Evolutionary conservation across 2,113 vertebrate species (phyloP).

Genomic region (Embiotoca jacksoni): DNA sequence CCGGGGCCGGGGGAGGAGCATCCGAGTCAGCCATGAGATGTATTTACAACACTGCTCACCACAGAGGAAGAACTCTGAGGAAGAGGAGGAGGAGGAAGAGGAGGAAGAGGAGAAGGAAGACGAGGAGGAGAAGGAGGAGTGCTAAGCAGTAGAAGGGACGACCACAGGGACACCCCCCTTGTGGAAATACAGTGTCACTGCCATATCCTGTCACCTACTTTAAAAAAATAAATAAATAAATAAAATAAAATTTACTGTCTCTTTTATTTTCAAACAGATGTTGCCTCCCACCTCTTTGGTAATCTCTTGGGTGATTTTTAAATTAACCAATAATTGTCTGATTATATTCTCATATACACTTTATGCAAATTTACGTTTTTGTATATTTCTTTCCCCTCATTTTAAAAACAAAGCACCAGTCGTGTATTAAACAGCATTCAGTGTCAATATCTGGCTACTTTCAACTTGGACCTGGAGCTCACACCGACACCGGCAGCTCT

Average conservation of each 20-base stretch:
- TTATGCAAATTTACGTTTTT: slow-evolving; percentile 53
- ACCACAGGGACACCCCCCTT: slow-evolving; percentile 65
- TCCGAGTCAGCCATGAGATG: slow-evolving; percentile 56
- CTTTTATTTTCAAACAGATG: slow-evolving; percentile 35
- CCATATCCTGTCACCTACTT: slow-evolving; percentile 13
- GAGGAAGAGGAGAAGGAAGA: slow-evolving; percentile 28
- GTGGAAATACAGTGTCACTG: slow-evolving; percentile 65
- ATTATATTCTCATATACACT: slow-evolving; percentile 30
- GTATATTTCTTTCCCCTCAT: slow-evolving; percentile 26
- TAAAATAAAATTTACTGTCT: too few species aligned
- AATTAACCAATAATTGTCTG: slow-evolving; percentile 50
- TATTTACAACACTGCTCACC: slow-evolving; percentile 75
- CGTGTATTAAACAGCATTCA: slow-evolving; percentile 60
- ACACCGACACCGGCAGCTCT: slow-evolving; percentile 29
- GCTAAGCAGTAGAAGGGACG: slow-evolving; percentile 33
- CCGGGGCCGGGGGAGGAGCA: slow-evolving; percentile 41
- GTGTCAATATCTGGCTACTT: slow-evolving; percentile 25
- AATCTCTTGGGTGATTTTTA: slow-evolving; percentile 60
- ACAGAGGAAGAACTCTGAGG: slow-evolving; percentile 64
- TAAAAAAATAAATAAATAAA: too few species aligned
- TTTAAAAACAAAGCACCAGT: slow-evolving; percentile 73
- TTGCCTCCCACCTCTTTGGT: slow-evolving; percentile 69
- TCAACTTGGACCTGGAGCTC: slow-evolving; percentile 30
- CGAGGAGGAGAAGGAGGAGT: too few species aligned
- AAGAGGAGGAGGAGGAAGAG: slow-evolving; percentile 38